Percentiles rank a stretch among this genome's conserved stretches.
phyloP scores from a whole-genome alignment of 1,140 invertebrate species.

The Whitmania pigra region DNA sequence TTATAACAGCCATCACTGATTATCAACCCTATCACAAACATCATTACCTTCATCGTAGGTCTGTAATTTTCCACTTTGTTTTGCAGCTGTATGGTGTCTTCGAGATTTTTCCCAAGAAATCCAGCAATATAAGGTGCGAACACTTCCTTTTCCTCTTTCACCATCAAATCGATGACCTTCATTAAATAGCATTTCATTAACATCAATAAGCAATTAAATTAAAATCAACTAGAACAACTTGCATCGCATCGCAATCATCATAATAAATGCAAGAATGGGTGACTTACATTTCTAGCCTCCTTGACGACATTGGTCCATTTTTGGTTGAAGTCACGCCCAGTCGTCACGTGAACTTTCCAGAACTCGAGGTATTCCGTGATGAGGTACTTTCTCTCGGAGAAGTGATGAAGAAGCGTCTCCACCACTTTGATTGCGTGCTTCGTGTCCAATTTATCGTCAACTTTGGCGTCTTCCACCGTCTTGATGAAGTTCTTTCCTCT shows the following conservation, averaged over 20 bases:
- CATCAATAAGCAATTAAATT: background rate
- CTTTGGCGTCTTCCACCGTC: conserved; percentile 47
- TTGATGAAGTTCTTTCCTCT: conserved; percentile 58
- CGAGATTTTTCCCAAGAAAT: conserved; percentile 44
- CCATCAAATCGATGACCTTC: conserved; percentile 40
- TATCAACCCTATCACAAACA: background rate
- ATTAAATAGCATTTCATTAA: background rate
- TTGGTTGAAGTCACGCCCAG: conserved; percentile 54
- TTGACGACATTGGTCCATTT: conserved; percentile 57
- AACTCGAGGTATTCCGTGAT: conserved; percentile 57
- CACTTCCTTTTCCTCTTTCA: conserved; percentile 37
- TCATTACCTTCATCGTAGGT: conserved; percentile 48
- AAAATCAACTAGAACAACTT: background rate
- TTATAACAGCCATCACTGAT: background rate
- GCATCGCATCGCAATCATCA: background rate
- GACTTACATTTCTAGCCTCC: conserved; percentile 56
- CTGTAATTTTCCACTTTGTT: conserved; percentile 50
- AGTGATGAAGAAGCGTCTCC: conserved; percentile 56
- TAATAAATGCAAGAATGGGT: background rate
- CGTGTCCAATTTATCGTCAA: conserved; percentile 60
- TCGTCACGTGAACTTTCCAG: conserved; percentile 51
- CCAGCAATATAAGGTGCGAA: conserved; percentile 39
- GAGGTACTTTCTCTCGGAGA: conserved; percentile 54
- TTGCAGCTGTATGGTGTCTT: conserved; percentile 50
- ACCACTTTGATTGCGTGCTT: conserved; percentile 56